Conservation (phyloP, 2,113 vertebrate species). For the Apteryx mantelli region DNA sequence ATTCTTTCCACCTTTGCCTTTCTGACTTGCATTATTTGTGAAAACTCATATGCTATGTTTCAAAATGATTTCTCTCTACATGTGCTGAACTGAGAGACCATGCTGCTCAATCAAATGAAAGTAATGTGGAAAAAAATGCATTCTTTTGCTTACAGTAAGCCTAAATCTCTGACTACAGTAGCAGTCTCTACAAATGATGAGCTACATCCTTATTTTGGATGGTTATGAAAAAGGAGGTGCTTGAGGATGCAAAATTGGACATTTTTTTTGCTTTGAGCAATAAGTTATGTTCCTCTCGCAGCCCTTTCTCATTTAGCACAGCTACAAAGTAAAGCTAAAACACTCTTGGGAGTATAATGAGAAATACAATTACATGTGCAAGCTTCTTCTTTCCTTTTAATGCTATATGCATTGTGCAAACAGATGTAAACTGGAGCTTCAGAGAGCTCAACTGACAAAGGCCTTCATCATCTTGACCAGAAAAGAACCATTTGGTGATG, state of each 20-base stretch:
- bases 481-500: neutral
- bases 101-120: neutral
- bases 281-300: neutral
- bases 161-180: neutral
- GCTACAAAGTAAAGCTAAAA: conserved; percentile 35
- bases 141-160: conserved; percentile 4
- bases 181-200: conserved; percentile 2
- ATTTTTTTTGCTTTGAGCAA: conserved; percentile 30
- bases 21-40: neutral
- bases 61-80: neutral
- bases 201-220: neutral
- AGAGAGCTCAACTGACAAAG: neutral
- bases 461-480: neutral
- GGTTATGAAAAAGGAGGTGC: neutral
- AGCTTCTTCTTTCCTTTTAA: neutral
- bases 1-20: neutral
- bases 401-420: neutral
- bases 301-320: neutral
- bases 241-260: neutral
- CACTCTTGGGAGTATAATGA: neutral
- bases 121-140: neutral
- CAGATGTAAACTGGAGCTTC: neutral
- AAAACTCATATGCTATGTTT: neutral
- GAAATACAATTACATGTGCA: neutral
- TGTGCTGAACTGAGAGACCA: neutral